Conservation (phyloP, 2,797 vertebrate genomes). For the Pteronotus mesoamericanus region DNA sequence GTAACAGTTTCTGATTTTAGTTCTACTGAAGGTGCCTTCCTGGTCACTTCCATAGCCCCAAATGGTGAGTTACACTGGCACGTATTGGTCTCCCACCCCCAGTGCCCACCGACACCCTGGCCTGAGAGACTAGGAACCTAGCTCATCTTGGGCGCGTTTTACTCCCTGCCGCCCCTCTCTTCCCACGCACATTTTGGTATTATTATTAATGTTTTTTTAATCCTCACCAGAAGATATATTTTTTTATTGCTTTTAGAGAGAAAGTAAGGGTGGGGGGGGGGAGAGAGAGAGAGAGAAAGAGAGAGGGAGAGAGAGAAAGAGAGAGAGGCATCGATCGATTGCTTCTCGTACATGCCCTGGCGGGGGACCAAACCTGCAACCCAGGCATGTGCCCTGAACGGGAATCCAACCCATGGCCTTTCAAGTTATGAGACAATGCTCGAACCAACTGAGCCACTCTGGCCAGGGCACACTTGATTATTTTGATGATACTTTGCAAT, state of each 20-base stretch:
- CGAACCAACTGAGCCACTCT: not conserved
- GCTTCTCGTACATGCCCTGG: not conserved
- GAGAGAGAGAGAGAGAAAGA: no score
- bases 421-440: not conserved
- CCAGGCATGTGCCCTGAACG: no score
- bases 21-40: not conserved
- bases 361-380: not conserved
- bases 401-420: not conserved
- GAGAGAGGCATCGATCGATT: no score
- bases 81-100: not conserved
- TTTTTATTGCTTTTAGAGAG: no score
- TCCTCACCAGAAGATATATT: not conserved
- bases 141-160: not conserved
- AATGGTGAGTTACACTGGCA: no score
- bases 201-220: not conserved
- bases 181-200: not conserved
- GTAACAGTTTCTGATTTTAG: not conserved
- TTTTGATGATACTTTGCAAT: not conserved
- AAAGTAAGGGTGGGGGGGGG: no score
- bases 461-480: not conserved
- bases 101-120: not conserved
- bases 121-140: not conserved
- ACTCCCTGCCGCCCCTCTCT: not conserved
- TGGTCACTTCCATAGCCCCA: not conserved
- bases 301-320: no score